These are phyloP conservation scores for Chelonus insularis DNA, from an alignment of 1,140 invertebrate genomes.

Conservation along the genomic window DNA sequence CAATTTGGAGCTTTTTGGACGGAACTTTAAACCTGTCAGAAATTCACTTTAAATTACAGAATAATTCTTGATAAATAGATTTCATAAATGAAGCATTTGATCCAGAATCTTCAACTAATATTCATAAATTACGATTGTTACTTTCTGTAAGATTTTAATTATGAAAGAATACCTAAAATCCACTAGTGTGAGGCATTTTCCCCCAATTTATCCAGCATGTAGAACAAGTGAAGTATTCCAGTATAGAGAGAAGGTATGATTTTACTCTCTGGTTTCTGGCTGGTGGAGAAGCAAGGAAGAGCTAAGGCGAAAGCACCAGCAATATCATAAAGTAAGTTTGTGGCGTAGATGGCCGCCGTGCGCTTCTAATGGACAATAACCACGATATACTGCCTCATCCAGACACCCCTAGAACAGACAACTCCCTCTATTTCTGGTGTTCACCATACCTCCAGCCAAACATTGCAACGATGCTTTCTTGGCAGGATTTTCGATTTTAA, in stretches of 20 bases:
- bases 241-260: background rate
- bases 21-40: too few species aligned
- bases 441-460: slow-evolving; percentile 3
- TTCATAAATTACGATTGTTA: too few species aligned
- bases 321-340: slow-evolving; percentile 55
- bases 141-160: too few species aligned
- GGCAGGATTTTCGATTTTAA: background rate
- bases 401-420: slow-evolving; percentile 29
- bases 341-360: slow-evolving; percentile 48
- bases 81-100: too few species aligned
- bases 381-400: slow-evolving; percentile 51
- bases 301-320: slow-evolving; percentile 25
- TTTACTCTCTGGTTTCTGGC: background rate
- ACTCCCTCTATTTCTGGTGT: slow-evolving; percentile 25
- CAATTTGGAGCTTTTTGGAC: too few species aligned
- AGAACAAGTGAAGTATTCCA: background rate
- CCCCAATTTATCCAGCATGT: too few species aligned
- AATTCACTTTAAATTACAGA: too few species aligned
- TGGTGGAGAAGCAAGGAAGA: slow-evolving; percentile 14
- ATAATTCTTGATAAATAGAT: too few species aligned
- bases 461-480: background rate
- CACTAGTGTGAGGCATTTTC: too few species aligned
- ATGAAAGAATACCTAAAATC: too few species aligned
- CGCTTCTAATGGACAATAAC: slow-evolving; percentile 56
- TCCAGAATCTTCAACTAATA: too few species aligned